Evolutionary conservation across 2,113 vertebrate genomes (phyloP), one percentile per base, ranked within the genome.

Genomic region (Zapus hudsonius): DNA sequence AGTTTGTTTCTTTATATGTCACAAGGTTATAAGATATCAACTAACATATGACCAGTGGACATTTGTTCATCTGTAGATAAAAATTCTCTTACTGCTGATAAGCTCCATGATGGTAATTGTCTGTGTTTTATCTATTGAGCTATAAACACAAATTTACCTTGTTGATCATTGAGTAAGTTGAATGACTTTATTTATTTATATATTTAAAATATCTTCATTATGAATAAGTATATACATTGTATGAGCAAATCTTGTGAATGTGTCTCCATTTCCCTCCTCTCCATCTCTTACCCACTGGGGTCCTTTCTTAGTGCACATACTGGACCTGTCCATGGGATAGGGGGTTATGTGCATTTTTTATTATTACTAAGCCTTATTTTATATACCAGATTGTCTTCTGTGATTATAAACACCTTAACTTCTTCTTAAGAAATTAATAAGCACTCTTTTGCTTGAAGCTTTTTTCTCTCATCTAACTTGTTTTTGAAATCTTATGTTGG

Each of bases 61-160:
- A 78, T 42, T 52, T 92, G 19, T 82, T 76, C 47, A 27, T 55
- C 61, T 89, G n/a, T 76, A 47, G 59, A 61, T 74, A 74, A 95
- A 81, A 59, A 47, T 57, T 90, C 25, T 31, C 5, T 82, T 90
- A 61, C 7, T 67, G 4, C 17, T 74, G 4, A 9, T 5, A 64
- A 13, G 57, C 19, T 87, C 36, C n/a, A 31, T 9, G n/a, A 15
- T 31, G 27, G 1, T 9, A 19, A 47, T 25, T 61, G 90, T 52
- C 29, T 70, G 87, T 72, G 8, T 40, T 75, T 70, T 42, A 47
- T 75, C 80, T 72, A 85, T 73, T 70, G 6, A 11, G 36, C 47
- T 95, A 16, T 59, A 89, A 69, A 83, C 33, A 74, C 67, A 31
- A 76, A 33, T 74, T 87, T 44, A 17, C 74, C n/a, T 57, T 52